Percentiles rank a stretch among this genome's conserved stretches.
Conservation (phyloP, 35 echinoderm and acorn worm genomes). For the Nesometra sesokonis region DNA sequence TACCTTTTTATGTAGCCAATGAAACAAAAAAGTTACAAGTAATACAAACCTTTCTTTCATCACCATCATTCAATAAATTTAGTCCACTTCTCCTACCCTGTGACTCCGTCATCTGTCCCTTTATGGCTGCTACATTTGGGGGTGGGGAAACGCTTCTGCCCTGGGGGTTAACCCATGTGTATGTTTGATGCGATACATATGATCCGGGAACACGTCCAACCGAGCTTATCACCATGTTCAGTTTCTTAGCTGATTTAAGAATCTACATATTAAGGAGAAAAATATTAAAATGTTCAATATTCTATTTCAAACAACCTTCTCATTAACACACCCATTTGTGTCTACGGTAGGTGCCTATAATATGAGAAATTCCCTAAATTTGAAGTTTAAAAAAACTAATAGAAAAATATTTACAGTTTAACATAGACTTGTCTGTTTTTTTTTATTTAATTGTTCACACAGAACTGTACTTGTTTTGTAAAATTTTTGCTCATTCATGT, state of each 20-base stretch:
- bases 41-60: slow-evolving; percentile 70
- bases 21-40: not conserved
- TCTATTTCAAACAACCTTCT: too few relatives aligned
- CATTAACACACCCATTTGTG: too few relatives aligned
- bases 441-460: too few relatives aligned
- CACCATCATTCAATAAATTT: slow-evolving; percentile 63
- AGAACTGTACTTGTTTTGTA: too few relatives aligned
- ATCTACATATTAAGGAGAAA: slow-evolving; percentile 38
- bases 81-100: slow-evolving; percentile 47
- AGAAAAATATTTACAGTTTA: too few relatives aligned
- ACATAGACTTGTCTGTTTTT: too few relatives aligned
- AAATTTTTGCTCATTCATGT: too few relatives aligned
- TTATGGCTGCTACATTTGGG: slow-evolving; percentile 35
- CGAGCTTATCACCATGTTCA: slow-evolving; percentile 68
- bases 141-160: slow-evolving; percentile 90
- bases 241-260: slow-evolving; percentile 50
- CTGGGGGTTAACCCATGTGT: slow-evolving; percentile 91
- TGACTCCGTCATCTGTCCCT: slow-evolving; percentile 17
- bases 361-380: too few relatives aligned
- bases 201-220: slow-evolving; percentile 86
- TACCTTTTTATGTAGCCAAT: too few relatives aligned
- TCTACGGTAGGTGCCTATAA: too few relatives aligned
- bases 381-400: too few relatives aligned
- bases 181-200: slow-evolving; percentile 68
- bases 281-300: too few relatives aligned